phyloP scores from a whole-genome alignment of 2,888 invertebrate species.

The Lathronympha strigana region DNA sequence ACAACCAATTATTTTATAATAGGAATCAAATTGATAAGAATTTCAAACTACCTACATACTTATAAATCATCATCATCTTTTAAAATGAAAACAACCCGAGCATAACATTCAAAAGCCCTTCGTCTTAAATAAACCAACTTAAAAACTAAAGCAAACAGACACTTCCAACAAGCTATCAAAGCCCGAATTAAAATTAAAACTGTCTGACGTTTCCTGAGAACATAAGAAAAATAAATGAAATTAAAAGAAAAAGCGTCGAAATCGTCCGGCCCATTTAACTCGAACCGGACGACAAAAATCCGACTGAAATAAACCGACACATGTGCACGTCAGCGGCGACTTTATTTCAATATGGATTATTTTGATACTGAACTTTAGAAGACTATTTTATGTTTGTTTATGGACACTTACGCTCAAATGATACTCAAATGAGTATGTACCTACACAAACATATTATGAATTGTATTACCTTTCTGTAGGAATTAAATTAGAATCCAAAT shows the following conservation, averaged over 20 bases:
- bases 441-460: too few relatives aligned
- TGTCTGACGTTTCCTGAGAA: slow-evolving; percentile 63
- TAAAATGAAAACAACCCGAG: not conserved
- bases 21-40: not conserved
- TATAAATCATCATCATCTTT: not conserved
- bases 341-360: slow-evolving; percentile 37
- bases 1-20: not conserved
- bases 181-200: slow-evolving; percentile 65
- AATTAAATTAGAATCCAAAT: too few relatives aligned
- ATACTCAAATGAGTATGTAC: not conserved
- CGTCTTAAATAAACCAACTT: slow-evolving; percentile 6
- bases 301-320: slow-evolving; percentile 81
- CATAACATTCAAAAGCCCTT: slow-evolving; percentile 9
- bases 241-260: slow-evolving; percentile 67
- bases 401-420: too few relatives aligned
- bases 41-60: not conserved
- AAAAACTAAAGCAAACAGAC: slow-evolving; percentile 44
- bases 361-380: slow-evolving; percentile 28
- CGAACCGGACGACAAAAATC: slow-evolving; percentile 84
- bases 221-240: slow-evolving; percentile 58
- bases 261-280: slow-evolving; percentile 82
- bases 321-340: slow-evolving; percentile 68
- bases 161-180: slow-evolving; percentile 57
- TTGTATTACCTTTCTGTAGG: too few relatives aligned
- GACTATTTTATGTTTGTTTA: not conserved